Conservation (phyloP, 1,140 invertebrate species). For the Ceratina calcarata region DNA sequence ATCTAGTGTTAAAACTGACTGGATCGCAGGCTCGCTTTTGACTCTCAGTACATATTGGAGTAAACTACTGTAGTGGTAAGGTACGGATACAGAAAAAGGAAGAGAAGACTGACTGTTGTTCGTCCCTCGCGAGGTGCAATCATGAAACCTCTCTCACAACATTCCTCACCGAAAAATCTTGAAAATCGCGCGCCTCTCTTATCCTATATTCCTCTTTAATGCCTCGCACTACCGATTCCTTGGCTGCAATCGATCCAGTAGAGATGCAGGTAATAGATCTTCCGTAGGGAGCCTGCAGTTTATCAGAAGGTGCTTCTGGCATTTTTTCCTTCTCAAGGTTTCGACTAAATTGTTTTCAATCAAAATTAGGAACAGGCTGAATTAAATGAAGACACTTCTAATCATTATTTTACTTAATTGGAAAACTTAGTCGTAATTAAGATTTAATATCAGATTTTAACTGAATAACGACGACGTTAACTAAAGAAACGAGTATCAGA, state of each 20-base stretch:
- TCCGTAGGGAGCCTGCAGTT: neutral
- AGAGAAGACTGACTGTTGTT: neutral
- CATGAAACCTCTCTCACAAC: constrained; percentile 48
- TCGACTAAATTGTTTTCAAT: too few species aligned
- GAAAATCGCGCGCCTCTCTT: constrained; percentile 28
- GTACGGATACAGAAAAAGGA: neutral
- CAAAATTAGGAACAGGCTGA: too few species aligned
- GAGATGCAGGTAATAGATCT: neutral
- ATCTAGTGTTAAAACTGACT: too few species aligned
- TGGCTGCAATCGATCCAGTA: constrained; percentile 3
- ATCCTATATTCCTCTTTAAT: constrained; percentile 1
- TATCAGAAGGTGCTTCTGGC: neutral
- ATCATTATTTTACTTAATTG: too few species aligned
- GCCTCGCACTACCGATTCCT: neutral
- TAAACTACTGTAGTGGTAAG: neutral
- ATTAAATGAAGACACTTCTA: too few species aligned
- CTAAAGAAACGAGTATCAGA: too few species aligned
- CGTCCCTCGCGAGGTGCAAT: constrained; percentile 19
- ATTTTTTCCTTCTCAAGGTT: neutral
- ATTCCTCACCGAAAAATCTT: constrained; percentile 51
- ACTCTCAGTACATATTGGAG: neutral
- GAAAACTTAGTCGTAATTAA: too few species aligned
- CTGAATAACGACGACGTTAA: too few species aligned
- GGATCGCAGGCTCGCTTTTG: too few species aligned
- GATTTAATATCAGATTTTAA: too few species aligned